Conservation (phyloP, 1,140 invertebrate species). For the Goniozus legneri region DNA sequence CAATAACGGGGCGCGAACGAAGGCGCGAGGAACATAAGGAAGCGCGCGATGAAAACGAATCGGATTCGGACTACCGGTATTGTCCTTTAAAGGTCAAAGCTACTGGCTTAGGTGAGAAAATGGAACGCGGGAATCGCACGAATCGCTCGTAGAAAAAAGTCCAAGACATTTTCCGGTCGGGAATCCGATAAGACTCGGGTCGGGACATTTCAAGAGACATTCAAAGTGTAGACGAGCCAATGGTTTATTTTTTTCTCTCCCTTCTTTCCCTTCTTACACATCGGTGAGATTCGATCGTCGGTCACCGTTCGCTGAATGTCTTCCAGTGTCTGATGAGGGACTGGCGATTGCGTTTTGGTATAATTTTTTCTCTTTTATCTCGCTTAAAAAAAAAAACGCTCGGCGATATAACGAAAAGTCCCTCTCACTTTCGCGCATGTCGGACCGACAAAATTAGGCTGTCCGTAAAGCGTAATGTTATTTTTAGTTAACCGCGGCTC, state of each 20-base stretch:
- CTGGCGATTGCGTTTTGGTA: too few relatives aligned
- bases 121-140: constrained; percentile 12
- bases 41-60: too few relatives aligned
- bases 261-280: neutral
- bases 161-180: too few relatives aligned
- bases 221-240: neutral
- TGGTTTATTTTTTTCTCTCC: neutral
- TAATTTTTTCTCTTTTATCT: too few relatives aligned
- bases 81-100: constrained; percentile 42
- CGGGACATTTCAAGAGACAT: too few relatives aligned
- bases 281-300: constrained; percentile 25
- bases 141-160: neutral
- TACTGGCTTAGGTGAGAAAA: constrained; percentile 3
- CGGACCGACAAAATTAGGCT: constrained; percentile 43
- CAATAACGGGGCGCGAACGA: too few relatives aligned
- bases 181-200: constrained; percentile 11
- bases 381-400: too few relatives aligned
- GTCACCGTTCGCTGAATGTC: constrained; percentile 29
- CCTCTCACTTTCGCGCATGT: constrained; percentile 1
- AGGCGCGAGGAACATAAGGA: neutral
- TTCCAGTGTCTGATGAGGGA: constrained; percentile 40
- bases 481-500: constrained; percentile 41
- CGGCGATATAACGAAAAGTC: constrained; percentile 23
- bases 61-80: too few relatives aligned
- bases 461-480: constrained; percentile 44